phyloP scores from a whole-genome alignment of 2,797 vertebrate species.

The Morus bassanus region DNA sequence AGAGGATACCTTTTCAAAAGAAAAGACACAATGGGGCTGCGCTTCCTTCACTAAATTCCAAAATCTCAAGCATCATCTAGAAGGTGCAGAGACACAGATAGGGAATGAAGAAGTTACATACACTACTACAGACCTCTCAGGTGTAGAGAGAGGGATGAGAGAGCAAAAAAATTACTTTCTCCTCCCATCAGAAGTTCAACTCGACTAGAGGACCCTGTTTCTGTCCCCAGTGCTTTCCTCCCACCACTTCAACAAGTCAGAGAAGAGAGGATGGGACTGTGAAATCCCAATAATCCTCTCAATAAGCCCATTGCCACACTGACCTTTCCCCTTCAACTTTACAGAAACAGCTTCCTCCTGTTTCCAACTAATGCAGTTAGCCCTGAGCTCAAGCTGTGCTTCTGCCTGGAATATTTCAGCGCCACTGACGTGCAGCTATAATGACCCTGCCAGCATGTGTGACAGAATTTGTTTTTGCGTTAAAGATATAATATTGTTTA shows the following conservation, averaged over 20 bases:
- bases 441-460: slow-evolving; percentile 29
- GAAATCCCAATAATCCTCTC: neutral
- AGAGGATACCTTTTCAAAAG: neutral
- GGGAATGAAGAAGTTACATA: neutral
- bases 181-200: neutral
- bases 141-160: neutral
- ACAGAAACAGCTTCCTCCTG: slow-evolving; percentile 43
- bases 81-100: neutral
- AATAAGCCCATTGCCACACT: slow-evolving; percentile 15
- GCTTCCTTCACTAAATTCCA: neutral
- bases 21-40: neutral
- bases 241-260: neutral
- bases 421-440: slow-evolving; percentile 4
- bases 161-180: neutral
- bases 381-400: slow-evolving; percentile 19
- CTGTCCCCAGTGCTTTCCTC: neutral
- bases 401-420: slow-evolving; percentile 59
- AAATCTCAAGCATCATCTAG: neutral
- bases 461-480: slow-evolving; percentile 17
- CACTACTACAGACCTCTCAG: neutral
- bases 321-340: slow-evolving; percentile 42
- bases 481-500: slow-evolving; percentile 47
- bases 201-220: neutral
- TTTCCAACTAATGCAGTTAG: slow-evolving; percentile 1
- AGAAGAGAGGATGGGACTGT: slow-evolving; percentile 3